Conservation (phyloP, 2,797 vertebrate genomes). For the Vespertilio murinus region DNA sequence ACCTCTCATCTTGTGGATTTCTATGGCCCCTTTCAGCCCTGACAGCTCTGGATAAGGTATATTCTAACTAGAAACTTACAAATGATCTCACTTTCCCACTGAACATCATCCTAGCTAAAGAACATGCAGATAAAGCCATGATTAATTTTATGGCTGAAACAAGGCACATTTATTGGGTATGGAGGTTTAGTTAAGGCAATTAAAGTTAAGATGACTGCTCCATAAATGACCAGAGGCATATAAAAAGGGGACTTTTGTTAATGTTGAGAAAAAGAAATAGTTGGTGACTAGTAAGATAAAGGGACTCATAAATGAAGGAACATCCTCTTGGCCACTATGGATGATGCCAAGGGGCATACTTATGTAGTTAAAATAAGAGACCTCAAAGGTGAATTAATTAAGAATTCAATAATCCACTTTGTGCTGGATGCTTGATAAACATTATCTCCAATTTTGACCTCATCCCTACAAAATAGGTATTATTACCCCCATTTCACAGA, state of each 20-base stretch:
- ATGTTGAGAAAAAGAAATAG: constrained; percentile 30
- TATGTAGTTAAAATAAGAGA: neutral
- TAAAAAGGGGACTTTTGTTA: constrained; percentile 31
- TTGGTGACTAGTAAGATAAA: neutral
- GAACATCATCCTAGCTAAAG: neutral
- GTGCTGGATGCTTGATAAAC: constrained; percentile 26
- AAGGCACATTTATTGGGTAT: neutral
- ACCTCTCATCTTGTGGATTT: neutral
- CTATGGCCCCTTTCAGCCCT: neutral
- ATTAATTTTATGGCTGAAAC: constrained; percentile 28
- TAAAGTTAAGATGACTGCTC: constrained; percentile 36
- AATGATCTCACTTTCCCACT: neutral
- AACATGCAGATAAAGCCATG: constrained; percentile 32
- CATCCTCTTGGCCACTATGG: neutral
- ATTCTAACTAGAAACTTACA: constrained; percentile 30
- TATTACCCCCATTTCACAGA: constrained; percentile 20
- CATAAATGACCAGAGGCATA: constrained; percentile 39
- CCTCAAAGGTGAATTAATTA: neutral
- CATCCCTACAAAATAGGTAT: neutral
- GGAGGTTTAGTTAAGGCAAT: constrained; percentile 45
- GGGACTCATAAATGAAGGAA: neutral
- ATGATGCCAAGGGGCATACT: neutral
- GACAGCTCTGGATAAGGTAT: neutral
- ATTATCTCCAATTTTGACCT: constrained; percentile 42
- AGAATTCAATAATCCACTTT: constrained; percentile 11